Base-by-base conservation (phyloP, 2,113 vertebrate genomes). In the Galeopterus variegatus region DNA sequence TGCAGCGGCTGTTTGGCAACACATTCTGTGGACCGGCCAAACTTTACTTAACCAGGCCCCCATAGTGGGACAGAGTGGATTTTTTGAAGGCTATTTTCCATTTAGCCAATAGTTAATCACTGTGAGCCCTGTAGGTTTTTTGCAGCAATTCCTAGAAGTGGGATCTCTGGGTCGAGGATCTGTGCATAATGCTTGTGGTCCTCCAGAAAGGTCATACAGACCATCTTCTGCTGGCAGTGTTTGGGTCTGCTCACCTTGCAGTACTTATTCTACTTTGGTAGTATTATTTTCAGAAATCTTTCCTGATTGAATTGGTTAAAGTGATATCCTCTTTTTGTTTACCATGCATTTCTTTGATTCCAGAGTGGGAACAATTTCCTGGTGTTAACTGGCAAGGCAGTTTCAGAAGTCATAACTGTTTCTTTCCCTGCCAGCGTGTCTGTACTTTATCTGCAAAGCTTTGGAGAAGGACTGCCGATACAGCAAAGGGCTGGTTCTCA, bases 391-490 rank as follows among this genome's bases (percentile, higher is more conserved):
- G 70, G 94, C 33, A 76, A 69, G 75, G 54, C 11, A 77, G 36
- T 11, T 36, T 45, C 58, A 21, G 50, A 23, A 24, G 26, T 56
- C 58, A 3, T 52, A 13, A 24, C 52, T 83, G 17, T 86, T 28
- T 98, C 0, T 97, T 91, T 96, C 56, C 90, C 60, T 91, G 0
- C 81, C 97, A 99, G 99, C 99, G 0, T 99, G 99, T 97, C 98
- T 99, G 93, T 99, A 99, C 98, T 99, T 99, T 79, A 99, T 99
- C 96, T 99, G 99, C 97, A 99, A 99, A 98, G 99, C 99, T 36
- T 94, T 99, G 93, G 99, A 99, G 98, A 99, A 99, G 97, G 99
- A 99, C 92, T 99, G 99, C 92, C 99, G 98, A 1, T 99, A 99
- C 98, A 99, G 99, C 97, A 99, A 99, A 98, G 99, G 99, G 8